These are phyloP conservation scores for Perizoma affinitatum DNA, from an alignment of 2,888 invertebrate genomes.

Conservation along the genomic window DNA sequence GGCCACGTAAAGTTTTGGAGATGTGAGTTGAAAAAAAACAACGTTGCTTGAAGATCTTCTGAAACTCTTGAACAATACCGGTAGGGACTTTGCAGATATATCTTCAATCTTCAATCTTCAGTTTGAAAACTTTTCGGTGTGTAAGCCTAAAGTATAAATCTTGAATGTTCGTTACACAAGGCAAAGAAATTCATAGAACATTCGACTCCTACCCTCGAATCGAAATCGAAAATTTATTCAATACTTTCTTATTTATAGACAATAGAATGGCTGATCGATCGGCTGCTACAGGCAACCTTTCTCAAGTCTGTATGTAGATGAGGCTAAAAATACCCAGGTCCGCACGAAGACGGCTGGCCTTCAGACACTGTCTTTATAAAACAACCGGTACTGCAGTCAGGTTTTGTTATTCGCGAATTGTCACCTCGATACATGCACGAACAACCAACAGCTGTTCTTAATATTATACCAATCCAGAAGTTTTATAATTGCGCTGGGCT, in stretches of 20 bases:
- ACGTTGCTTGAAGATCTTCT: conserved; percentile 17
- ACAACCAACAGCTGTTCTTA: conserved; percentile 18
- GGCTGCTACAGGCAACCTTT: conserved; percentile 22
- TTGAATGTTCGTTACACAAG: conserved; percentile 9
- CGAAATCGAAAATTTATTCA: conserved; percentile 12
- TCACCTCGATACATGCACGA: conserved; percentile 5
- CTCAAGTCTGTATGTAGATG: conserved; percentile 28
- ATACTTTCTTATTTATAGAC: conserved; percentile 30
- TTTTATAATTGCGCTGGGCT: conserved; percentile 33
- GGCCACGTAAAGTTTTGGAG: conserved; percentile 13
- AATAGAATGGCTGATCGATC: conserved; percentile 34
- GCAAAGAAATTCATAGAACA: conserved; percentile 8
- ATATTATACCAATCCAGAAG: conserved; percentile 14
- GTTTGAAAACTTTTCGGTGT: conserved; percentile 16
- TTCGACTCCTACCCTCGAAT: conserved; percentile 6
- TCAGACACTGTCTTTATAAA: conserved; percentile 46
- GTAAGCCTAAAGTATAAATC: conserved; percentile 9
- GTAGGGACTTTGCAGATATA: background rate
- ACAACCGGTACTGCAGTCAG: conserved; percentile 30
- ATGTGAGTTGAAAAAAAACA: conserved; percentile 17
- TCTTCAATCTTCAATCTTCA: conserved; percentile 19
- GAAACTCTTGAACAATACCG: conserved; percentile 3
- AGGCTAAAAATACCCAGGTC: conserved; percentile 51
- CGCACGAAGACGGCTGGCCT: conserved; percentile 50
- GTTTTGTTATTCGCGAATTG: conserved; percentile 14